phyloP scores from a whole-genome alignment of 2,797 vertebrate genomes.

The Tokudaia tokunoshimensis region DNA sequence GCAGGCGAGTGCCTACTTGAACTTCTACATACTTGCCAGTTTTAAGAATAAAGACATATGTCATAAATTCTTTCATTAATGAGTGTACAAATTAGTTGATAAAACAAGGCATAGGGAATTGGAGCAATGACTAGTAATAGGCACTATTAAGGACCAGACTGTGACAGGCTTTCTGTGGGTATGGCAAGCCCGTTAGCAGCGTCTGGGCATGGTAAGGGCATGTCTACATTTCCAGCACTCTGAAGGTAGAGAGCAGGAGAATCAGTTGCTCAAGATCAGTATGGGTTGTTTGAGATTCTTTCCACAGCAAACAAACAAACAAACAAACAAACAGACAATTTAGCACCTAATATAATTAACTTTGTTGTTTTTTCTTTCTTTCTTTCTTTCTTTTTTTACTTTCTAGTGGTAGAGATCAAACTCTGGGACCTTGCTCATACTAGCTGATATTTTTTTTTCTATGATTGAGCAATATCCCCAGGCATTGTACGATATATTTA shows the following conservation, averaged over 20 bases:
- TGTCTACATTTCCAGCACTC: background rate
- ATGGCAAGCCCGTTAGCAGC: background rate
- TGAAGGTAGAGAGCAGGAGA: background rate
- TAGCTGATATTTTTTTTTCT: background rate
- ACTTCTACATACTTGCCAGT: background rate
- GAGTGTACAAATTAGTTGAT: slow-evolving; percentile 1
- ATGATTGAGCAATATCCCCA: background rate
- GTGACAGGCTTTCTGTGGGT: background rate
- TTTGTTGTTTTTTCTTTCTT: background rate
- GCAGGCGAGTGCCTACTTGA: background rate
- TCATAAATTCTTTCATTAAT: slow-evolving; percentile 27
- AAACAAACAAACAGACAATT: background rate
- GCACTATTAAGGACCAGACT: background rate
- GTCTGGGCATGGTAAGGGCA: background rate
- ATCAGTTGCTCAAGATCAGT: background rate
- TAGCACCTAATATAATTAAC: background rate
- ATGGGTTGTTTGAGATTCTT: no score
- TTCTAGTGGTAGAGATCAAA: background rate
- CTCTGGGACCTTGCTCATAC: background rate
- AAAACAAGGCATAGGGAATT: background rate
- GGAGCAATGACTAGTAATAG: background rate
- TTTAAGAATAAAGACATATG: background rate
- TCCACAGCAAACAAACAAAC: background rate
- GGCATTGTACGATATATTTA: background rate
- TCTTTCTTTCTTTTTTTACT: background rate